Percentiles rank a stretch among this genome's conserved stretches.
phyloP scores from a whole-genome alignment of 2,113 vertebrate species.

The Cyrtonyx montezumae region DNA sequence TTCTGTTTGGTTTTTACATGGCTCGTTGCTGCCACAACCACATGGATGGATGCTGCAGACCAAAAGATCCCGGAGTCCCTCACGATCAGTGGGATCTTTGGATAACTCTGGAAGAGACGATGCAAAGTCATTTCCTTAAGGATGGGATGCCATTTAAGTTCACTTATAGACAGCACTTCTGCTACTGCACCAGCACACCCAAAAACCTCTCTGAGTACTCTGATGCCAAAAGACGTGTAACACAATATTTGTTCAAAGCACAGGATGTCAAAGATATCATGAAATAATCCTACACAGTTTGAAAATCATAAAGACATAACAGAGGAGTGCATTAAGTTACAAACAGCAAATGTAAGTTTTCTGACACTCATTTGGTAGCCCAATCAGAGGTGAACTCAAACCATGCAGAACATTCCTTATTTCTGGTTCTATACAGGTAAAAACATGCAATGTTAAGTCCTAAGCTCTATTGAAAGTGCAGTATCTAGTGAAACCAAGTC shows the following conservation, averaged over 20 bases:
- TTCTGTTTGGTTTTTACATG: background rate
- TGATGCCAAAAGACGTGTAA: accelerated
- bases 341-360: background rate
- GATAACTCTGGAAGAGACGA: background rate
- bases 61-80: background rate
- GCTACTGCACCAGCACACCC: accelerated
- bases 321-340: background rate
- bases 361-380: background rate
- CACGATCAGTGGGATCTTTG: accelerated
- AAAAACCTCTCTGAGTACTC: background rate
- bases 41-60: background rate
- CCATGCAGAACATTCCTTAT: background rate
- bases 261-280: background rate
- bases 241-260: background rate
- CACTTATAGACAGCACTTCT: accelerated
- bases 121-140: background rate
- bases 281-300: accelerated
- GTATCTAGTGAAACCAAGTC: background rate
- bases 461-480: background rate
- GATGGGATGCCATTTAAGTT: background rate
- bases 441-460: background rate
- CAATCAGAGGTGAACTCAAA: background rate
- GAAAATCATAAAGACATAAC: background rate
- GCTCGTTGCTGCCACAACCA: background rate
- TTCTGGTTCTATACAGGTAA: background rate